Conservation (phyloP, 1,140 invertebrate species). For the Ceratina japonica region DNA sequence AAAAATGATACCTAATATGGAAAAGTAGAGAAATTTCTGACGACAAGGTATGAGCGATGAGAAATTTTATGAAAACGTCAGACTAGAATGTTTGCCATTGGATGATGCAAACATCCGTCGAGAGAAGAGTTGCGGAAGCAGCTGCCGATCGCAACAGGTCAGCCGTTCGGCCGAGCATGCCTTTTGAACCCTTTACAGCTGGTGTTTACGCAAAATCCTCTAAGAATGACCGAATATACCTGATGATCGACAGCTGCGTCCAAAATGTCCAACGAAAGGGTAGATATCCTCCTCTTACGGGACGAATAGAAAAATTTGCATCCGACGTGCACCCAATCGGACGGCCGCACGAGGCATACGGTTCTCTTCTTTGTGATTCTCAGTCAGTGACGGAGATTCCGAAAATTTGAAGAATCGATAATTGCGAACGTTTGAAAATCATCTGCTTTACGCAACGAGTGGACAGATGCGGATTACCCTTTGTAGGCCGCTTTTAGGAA, state of each 20-base stretch:
- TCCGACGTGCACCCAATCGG: constrained; percentile 36
- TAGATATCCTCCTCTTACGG: not conserved
- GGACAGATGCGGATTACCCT: constrained; percentile 40
- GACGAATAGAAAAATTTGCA: constrained; percentile 49
- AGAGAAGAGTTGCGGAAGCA: constrained; percentile 27
- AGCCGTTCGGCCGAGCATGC: constrained; percentile 46
- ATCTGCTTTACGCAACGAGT: constrained; percentile 34
- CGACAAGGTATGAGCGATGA: too few species aligned
- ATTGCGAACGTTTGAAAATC: not conserved
- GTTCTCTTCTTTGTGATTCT: not conserved
- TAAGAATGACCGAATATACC: constrained; percentile 57
- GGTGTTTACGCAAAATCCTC: constrained; percentile 73
- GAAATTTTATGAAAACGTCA: not conserved
- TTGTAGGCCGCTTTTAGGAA: constrained; percentile 16
- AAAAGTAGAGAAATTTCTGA: not conserved
- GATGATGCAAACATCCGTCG: constrained; percentile 44
- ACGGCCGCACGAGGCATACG: constrained; percentile 26
- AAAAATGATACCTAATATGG: too few species aligned
- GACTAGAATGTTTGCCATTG: constrained; percentile 14
- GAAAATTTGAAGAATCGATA: constrained; percentile 9
- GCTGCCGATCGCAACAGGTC: constrained; percentile 69
- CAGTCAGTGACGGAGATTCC: not conserved
- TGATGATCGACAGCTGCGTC: constrained; percentile 46
- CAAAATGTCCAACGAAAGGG: not conserved
- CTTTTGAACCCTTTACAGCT: constrained; percentile 60